Evolutionary conservation across 2,797 vertebrate genomes (phyloP).

Genomic region (Periparus ater): DNA sequence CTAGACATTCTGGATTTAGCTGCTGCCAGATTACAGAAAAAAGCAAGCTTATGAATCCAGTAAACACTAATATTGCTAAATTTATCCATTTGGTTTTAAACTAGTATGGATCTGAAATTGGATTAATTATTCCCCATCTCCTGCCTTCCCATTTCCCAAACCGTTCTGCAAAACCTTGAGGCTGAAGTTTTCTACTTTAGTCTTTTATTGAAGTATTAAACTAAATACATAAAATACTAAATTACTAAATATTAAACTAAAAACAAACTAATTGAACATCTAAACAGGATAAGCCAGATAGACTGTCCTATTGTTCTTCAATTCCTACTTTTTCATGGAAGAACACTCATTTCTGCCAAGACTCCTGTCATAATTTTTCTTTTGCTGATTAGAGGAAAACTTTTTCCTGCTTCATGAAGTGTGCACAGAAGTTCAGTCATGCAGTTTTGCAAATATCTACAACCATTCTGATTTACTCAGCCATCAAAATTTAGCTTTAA

Average conservation of each 20-base stretch:
- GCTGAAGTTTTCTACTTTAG: not conserved
- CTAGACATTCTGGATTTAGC: not conserved
- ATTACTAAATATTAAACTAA: not conserved
- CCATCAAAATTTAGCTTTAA: conserved; percentile 52
- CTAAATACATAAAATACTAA: not conserved
- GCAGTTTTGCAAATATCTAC: conserved; percentile 10
- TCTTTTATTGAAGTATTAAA: not conserved
- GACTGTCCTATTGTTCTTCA: not conserved
- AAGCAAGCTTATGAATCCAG: not conserved
- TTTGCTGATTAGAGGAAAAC: conserved; percentile 35
- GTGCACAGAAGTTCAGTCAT: conserved; percentile 46
- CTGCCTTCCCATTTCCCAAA: not conserved
- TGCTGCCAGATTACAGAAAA: not conserved
- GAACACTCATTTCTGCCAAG: not conserved
- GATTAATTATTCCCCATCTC: not conserved
- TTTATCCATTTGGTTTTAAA: not conserved
- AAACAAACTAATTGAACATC: not conserved
- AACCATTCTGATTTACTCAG: conserved; percentile 50
- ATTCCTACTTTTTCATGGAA: not conserved
- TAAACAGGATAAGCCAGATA: not conserved
- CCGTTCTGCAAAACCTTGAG: not conserved
- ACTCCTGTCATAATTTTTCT: not conserved
- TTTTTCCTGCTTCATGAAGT: conserved; percentile 22
- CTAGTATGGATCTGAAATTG: not conserved
- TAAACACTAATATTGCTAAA: not conserved